Base-by-base conservation (phyloP, 2,797 vertebrate species). In the Pyrrhura leucotis region DNA sequence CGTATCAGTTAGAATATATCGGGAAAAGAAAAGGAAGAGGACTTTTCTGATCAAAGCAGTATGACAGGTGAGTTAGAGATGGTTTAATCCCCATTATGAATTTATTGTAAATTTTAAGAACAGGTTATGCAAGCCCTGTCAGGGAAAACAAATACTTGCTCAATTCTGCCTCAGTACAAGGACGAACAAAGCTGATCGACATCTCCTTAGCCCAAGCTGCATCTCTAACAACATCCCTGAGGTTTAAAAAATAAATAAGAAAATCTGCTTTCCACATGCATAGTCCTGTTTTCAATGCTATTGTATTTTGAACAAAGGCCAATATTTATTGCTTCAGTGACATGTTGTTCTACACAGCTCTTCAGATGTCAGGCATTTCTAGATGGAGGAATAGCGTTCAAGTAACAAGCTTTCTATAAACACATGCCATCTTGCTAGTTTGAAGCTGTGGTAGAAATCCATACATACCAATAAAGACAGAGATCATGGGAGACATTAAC, bases 261-360 rank as follows among this genome's bases (percentile, higher is more conserved):
- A 58, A 19, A 61, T 33, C 51, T 86, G 45, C 50, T 76, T 91
- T 91, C 42, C 50, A 53, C n/a, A 67, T 4, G 2, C 14, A 71
- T 10, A 76, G 68, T 58, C 62, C 29, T 4, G 7, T 13, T 82
- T 95, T 73, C 74, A 76, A 3, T 53, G 42, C 42, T 69, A 59
- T 25, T 0, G 0, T 66, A 74, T 53, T 37, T 53, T 78, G 50
- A 94, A 88, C 1, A 12, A 89, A 86, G 33, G 77, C 44, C 53
- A 75, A 48, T 84, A 78, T 95, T 90, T 95, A 93, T 69, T 77
- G 84, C 63, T 90, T 91, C 78, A 89, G 81, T 76, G 63, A 92
- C 89, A 91, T 15, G 6, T 66, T 90, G 74, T 53, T 78, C 69
- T 51, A 84, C 84, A 79, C 18, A 76, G 71, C 77, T 89, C 58